Percentiles rank a stretch among this genome's conserved stretches.
phyloP scores from a whole-genome alignment of 2,113 vertebrate species.

The Bufo gargarizans region DNA sequence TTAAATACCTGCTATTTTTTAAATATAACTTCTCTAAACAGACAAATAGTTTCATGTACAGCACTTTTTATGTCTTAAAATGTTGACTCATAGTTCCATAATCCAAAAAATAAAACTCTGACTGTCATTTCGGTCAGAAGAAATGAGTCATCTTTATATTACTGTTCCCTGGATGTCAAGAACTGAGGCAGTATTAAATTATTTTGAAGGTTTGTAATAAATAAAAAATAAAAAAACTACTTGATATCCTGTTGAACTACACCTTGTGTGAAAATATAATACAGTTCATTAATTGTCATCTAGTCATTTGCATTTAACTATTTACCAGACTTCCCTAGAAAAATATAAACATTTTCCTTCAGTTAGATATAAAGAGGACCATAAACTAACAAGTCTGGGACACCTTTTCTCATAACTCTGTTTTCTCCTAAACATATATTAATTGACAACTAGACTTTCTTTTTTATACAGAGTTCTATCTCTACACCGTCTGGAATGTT shows the following conservation, averaged over 20 bases:
- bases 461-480: too few relatives aligned
- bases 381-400: too few relatives aligned
- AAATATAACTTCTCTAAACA: neutral
- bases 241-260: neutral
- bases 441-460: too few relatives aligned
- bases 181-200: neutral
- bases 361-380: neutral
- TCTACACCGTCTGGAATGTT: too few relatives aligned
- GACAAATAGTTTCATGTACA: neutral
- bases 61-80: neutral
- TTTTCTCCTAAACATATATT: too few relatives aligned
- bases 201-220: slow-evolving; percentile 10
- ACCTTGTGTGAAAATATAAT: neutral
- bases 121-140: slow-evolving; percentile 8
- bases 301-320: neutral
- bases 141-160: slow-evolving; percentile 20
- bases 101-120: neutral
- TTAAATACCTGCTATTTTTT: neutral
- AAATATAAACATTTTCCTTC: neutral
- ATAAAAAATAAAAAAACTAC: neutral
- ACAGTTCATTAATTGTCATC: neutral
- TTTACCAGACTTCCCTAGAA: neutral
- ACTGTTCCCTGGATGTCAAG: slow-evolving; percentile 9
- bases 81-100: slow-evolving; percentile 1
- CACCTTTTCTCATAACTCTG: too few relatives aligned